Evolutionary conservation across 2,888 invertebrate species (phyloP).

Genomic region (Hymenopus coronatus): DNA sequence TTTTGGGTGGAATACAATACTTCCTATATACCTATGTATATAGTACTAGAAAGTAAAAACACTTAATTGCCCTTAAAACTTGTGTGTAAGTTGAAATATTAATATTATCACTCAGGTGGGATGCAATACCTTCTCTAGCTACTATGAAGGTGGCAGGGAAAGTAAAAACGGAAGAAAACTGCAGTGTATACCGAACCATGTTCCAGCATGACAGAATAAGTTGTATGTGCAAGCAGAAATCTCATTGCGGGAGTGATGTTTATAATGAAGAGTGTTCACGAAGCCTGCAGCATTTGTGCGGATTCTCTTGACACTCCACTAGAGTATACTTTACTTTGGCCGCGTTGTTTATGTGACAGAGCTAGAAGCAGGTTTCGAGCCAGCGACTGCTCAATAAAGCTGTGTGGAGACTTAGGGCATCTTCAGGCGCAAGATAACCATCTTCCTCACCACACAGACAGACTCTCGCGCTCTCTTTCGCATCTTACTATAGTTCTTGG

Average conservation of each 20-base stretch:
- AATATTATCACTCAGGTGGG: no score
- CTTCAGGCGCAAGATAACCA: conserved; percentile 10
- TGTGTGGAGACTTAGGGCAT: background rate
- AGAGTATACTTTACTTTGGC: background rate
- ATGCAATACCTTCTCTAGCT: no score
- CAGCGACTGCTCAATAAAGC: conserved; percentile 3
- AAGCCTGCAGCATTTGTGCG: background rate
- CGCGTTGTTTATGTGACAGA: conserved; percentile 8
- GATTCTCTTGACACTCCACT: background rate
- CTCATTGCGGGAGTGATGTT: background rate
- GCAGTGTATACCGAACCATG: no score
- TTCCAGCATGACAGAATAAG: no score
- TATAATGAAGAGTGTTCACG: background rate
- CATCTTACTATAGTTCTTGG: background rate
- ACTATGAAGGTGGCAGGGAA: no score
- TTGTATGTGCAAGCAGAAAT: no score
- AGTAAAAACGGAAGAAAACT: no score
- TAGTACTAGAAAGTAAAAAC: no score
- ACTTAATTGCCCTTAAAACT: no score
- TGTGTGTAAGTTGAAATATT: no score
- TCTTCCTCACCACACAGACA: conserved; percentile 1
- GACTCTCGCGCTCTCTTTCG: background rate
- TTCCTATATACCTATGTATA: no score
- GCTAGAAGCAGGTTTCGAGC: background rate
- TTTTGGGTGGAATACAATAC: no score